A percentile compares a stretch with the other conserved stretches of the same genome.
Conservation (phyloP, 1,140 invertebrate genomes). For the Diprion similis region DNA sequence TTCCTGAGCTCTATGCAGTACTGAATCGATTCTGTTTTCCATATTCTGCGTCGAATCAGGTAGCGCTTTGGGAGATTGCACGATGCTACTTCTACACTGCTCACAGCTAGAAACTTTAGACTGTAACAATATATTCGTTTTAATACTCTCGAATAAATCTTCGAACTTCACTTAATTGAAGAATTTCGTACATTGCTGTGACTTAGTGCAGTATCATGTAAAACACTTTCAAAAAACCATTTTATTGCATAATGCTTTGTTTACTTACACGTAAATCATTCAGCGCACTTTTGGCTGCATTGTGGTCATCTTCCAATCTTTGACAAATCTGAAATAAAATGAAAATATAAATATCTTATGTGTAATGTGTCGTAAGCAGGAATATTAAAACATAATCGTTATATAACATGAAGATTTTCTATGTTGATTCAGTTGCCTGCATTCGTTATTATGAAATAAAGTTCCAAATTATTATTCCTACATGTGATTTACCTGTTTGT, state of each 20-base stretch:
- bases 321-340: slow-evolving; percentile 77
- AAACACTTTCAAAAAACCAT: slow-evolving; percentile 1
- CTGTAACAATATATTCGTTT: slow-evolving; percentile 40
- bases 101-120: slow-evolving; percentile 65
- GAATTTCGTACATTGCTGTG: too few relatives aligned
- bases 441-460: too few relatives aligned
- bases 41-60: slow-evolving; percentile 46
- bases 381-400: not conserved
- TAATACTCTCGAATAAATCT: slow-evolving; percentile 65
- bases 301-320: slow-evolving; percentile 85
- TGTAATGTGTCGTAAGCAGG: slow-evolving; percentile 10
- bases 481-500: slow-evolving; percentile 74
- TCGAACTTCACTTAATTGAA: slow-evolving; percentile 43
- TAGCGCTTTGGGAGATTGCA: slow-evolving; percentile 41
- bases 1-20: slow-evolving; percentile 63
- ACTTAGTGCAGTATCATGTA: not conserved
- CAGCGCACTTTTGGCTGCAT: slow-evolving; percentile 66
- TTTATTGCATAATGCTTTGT: slow-evolving; percentile 4
- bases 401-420: too few relatives aligned
- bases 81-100: slow-evolving; percentile 58
- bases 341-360: slow-evolving; percentile 18
- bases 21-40: slow-evolving; percentile 51
- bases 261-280: slow-evolving; percentile 66
- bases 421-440: too few relatives aligned
- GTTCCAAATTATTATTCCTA: not conserved